These are phyloP conservation scores for Dendrolimus houi DNA, from an alignment of 2,888 invertebrate species.

Conservation along the genomic window DNA sequence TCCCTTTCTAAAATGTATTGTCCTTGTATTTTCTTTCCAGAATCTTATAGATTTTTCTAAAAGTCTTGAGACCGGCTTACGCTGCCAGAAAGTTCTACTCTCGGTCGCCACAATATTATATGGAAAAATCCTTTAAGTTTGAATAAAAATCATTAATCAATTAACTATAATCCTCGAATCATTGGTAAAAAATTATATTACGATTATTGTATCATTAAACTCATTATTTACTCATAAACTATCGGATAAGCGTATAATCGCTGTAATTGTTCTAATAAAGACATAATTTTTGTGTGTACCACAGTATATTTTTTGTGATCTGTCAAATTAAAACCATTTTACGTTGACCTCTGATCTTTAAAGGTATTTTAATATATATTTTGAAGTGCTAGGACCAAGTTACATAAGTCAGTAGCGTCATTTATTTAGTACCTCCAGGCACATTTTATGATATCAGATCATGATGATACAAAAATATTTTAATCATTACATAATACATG, in stretches of 20 bases:
- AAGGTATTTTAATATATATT: slow-evolving; percentile 4
- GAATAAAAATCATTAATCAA: too few species aligned
- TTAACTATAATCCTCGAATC: too few species aligned
- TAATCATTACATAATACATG: background rate
- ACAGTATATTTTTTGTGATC: slow-evolving; percentile 31
- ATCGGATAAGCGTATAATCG: slow-evolving; percentile 35
- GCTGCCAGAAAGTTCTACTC: too few species aligned
- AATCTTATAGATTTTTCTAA: too few species aligned
- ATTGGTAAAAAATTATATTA: background rate
- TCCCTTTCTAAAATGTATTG: too few species aligned
- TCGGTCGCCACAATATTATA: too few species aligned
- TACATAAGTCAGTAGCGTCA: slow-evolving; percentile 27
- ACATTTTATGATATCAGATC: slow-evolving; percentile 20
- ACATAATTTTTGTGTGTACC: slow-evolving; percentile 47
- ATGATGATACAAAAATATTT: background rate
- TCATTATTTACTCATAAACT: slow-evolving; percentile 21
- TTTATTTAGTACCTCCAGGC: slow-evolving; percentile 47
- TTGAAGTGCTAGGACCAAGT: slow-evolving; percentile 15
- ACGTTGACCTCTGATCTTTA: slow-evolving; percentile 18
- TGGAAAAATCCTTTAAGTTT: too few species aligned
- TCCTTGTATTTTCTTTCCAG: too few species aligned
- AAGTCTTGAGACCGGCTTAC: too few species aligned
- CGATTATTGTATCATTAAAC: slow-evolving; percentile 16
- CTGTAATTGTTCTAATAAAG: slow-evolving; percentile 53
- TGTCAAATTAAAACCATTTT: slow-evolving; percentile 25